Evolutionary conservation across 2,888 invertebrate species (phyloP).

Genomic region (Odontocerum albicorne): DNA sequence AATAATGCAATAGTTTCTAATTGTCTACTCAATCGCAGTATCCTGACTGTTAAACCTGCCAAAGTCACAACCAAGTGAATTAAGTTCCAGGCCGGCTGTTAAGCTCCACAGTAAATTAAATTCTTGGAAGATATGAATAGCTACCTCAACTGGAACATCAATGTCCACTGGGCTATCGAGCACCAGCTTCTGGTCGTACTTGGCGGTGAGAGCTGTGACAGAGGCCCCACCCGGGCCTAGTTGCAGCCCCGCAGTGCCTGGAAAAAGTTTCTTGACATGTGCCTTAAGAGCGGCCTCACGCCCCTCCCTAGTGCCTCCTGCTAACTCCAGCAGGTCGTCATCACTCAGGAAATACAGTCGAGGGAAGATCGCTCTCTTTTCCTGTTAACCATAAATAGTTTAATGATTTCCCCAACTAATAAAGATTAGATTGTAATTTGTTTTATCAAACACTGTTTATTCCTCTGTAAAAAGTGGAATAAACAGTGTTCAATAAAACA

Average conservation of each 20-base stretch:
- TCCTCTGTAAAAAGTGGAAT: no score
- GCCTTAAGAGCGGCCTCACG: constrained; percentile 77
- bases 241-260: constrained; percentile 79
- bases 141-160: constrained; percentile 76
- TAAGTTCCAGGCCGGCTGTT: no score
- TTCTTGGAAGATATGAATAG: no score
- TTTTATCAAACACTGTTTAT: no score
- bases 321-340: constrained; percentile 93
- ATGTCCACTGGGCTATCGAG: constrained; percentile 70
- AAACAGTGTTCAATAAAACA: no score
- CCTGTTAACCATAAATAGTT: no score
- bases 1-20: no score
- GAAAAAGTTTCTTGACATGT: constrained; percentile 95
- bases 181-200: constrained; percentile 73
- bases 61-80: no score
- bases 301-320: constrained; percentile 87
- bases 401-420: no score
- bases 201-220: constrained; percentile 72
- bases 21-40: no score
- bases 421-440: no score
- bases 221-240: constrained; percentile 59
- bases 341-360: constrained; percentile 97
- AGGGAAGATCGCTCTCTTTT: constrained; percentile 91
- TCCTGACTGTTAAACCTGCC: constrained; percentile 4
- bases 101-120: no score